These are phyloP conservation scores for Psittacara wagleri DNA, from an alignment of 2,113 vertebrate species.

Conservation along the genomic window DNA sequence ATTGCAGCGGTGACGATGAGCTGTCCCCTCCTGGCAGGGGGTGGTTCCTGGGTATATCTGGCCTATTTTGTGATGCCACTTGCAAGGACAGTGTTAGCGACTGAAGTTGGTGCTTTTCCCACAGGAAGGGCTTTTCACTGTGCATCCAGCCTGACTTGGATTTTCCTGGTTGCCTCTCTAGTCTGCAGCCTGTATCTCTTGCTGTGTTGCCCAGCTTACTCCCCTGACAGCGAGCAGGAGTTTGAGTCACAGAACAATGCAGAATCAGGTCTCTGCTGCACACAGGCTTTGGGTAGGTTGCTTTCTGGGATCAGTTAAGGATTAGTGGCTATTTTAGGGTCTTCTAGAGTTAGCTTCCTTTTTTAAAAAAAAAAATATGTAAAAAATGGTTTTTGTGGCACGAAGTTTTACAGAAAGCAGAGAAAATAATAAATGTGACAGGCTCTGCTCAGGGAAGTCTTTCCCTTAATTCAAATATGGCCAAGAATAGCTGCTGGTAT, in stretches of 20 bases:
- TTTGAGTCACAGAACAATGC: not conserved
- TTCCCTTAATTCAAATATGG: not conserved
- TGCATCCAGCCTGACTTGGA: not conserved
- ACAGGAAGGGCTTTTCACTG: not conserved
- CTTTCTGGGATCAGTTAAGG: not conserved
- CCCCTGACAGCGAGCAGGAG: not conserved
- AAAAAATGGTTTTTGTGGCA: not conserved
- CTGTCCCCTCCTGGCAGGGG: not conserved
- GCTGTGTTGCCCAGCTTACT: not conserved
- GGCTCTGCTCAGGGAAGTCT: not conserved
- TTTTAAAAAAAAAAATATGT: not conserved
- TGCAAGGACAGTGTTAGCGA: not conserved
- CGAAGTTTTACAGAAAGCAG: not conserved
- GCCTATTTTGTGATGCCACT: not conserved
- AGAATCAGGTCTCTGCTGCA: not conserved
- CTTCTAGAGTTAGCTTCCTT: not conserved
- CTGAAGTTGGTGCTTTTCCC: not conserved
- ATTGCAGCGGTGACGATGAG: not conserved
- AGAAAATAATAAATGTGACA: not conserved
- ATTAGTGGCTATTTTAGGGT: not conserved
- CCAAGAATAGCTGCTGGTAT: not conserved
- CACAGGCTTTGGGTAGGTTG: not conserved
- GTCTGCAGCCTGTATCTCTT: not conserved
- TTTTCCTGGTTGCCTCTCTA: not conserved
- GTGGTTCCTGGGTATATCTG: not conserved